Conservation (phyloP, 2,888 invertebrate species). For the Cordilura impudica region DNA sequence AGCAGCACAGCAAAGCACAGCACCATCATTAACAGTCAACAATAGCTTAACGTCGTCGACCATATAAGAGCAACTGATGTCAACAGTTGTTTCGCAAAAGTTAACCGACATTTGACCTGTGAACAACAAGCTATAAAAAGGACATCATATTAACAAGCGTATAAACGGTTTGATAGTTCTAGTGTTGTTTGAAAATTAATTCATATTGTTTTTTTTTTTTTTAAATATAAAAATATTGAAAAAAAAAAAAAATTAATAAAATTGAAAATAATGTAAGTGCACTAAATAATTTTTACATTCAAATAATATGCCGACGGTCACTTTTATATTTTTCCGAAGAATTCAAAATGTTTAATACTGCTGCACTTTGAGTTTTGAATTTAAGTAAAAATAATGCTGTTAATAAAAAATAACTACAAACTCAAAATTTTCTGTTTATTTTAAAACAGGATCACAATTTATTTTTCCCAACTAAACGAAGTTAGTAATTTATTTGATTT, state of each 20-base stretch:
- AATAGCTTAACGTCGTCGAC: conserved; percentile 48
- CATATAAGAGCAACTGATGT: conserved; percentile 72
- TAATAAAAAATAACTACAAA: too few species aligned
- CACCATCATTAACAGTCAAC: conserved; percentile 32
- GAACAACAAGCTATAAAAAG: conserved; percentile 63
- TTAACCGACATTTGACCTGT: conserved; percentile 76
- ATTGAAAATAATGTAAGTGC: neutral
- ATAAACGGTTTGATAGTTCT: too few species aligned
- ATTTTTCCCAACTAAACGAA: too few species aligned
- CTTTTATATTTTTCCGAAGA: neutral
- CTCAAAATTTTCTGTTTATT: too few species aligned
- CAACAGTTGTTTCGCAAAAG: conserved; percentile 73
- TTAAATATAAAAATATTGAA: neutral
- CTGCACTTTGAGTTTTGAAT: too few species aligned
- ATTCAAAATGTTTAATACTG: too few species aligned
- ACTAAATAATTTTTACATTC: neutral
- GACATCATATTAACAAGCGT: too few species aligned
- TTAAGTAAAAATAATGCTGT: too few species aligned
- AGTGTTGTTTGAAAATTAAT: too few species aligned
- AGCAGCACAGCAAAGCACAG: conserved; percentile 13
- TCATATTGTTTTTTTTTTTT: too few species aligned
- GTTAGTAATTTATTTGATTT: too few species aligned
- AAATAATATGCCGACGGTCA: neutral
- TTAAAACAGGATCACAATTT: too few species aligned
- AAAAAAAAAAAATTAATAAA: neutral